Conservation (phyloP, 2,888 invertebrate genomes). For the Sussaba pulchella region DNA sequence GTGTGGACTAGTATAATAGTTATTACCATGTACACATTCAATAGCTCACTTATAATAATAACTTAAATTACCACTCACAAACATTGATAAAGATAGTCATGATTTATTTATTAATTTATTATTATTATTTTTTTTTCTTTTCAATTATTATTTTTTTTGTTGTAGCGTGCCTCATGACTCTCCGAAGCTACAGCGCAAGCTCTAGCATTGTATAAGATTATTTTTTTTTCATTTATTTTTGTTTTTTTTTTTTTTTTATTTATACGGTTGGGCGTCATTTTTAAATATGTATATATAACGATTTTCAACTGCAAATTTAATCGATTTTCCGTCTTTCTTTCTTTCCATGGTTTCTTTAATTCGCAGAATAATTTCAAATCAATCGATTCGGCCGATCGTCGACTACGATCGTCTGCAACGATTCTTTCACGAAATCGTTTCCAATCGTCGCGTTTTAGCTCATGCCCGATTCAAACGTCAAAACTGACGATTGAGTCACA, state of each 20-base stretch:
- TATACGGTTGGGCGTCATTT: conserved; percentile 65
- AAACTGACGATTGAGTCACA: conserved; percentile 43
- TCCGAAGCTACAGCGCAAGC: conserved; percentile 83
- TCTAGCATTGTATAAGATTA: conserved; percentile 81
- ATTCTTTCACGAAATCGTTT: too few species aligned
- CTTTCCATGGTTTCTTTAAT: neutral
- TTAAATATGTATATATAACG: conserved; percentile 56
- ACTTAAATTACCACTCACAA: conserved; percentile 83
- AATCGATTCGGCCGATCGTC: conserved; percentile 51
- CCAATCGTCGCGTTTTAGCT: too few species aligned
- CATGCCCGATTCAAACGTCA: conserved; percentile 34
- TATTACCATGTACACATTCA: conserved; percentile 84
- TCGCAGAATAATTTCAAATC: conserved; percentile 30
- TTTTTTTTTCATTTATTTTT: too few species aligned
- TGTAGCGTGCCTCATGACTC: conserved; percentile 80
- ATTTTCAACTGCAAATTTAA: conserved; percentile 57
- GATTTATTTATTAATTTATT: too few species aligned
- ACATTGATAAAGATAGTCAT: conserved; percentile 84
- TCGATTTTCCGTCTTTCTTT: conserved; percentile 3
- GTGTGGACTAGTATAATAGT: conserved; percentile 83
- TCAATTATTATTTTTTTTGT: too few species aligned
- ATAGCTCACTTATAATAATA: conserved; percentile 83
- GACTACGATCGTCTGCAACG: too few species aligned
- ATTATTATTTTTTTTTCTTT: too few species aligned
- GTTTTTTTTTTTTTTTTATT: too few species aligned